Base-by-base conservation (phyloP, 2,888 invertebrate species). In the Lasius fuliginosus region DNA sequence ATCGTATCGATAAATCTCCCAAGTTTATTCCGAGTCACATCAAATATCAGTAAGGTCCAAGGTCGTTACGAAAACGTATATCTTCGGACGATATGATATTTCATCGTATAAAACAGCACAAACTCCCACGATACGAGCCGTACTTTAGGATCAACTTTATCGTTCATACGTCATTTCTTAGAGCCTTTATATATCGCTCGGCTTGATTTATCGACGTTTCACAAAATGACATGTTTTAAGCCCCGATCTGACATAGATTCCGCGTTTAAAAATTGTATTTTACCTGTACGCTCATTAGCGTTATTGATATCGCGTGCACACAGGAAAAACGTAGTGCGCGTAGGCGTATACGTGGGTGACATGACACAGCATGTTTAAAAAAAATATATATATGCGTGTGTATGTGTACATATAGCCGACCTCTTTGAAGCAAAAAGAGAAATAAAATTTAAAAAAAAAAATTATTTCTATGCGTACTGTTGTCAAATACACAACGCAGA, bases 261-360 rank as follows among this genome's bases (percentile, higher is more conserved):
- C n/a, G 53, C 56, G 69, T 77, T 77, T 56, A 69, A n/a, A 56
- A 69, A 69, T 30, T n/a, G 15, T n/a, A 15, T 77, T 69, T 40
- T n/a, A 56, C 30, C 30, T 58, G 23, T n/a, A 23, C 30, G 36
- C 18, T 42, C 30, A 67, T 77, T 68, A 56, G 0, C 40, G 27
- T 53, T 77, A 77, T 77, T 42, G 42, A 77, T 69, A 42, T 77
- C 42, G 56, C 30, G 69, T 76, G 40, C 1, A 42, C 27, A 11
- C 1, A 56, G 3, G n/a, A 2, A 18, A 67, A 67, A 67, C n/a
- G 53, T 33, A 36, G 5, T 15, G 27, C 4, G 40, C 27, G 40
- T 30, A 12, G n/a, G 49, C 30, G 40, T 33, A 46, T 36, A 30
- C 68, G 27, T 53, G 42, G 65, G 18, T 64, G 36, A 76, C 65